A percentile compares a stretch with the other conserved stretches of the same genome.
phyloP scores from a whole-genome alignment of 2,113 vertebrate species.

The Nesospiza acunhae region DNA sequence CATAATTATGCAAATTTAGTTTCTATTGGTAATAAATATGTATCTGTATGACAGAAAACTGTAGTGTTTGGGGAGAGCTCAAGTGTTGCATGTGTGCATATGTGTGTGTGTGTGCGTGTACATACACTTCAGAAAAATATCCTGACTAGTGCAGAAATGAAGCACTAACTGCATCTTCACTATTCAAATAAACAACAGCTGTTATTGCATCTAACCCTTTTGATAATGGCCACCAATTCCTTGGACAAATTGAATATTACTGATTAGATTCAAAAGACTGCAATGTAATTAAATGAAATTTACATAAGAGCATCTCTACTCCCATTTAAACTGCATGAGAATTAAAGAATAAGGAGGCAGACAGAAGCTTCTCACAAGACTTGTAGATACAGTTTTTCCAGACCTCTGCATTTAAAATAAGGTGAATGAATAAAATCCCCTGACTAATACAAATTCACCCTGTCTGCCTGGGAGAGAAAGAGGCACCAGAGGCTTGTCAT shows the following conservation, averaged over 20 bases:
- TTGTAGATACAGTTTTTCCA: background rate
- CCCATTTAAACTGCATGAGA: background rate
- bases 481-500: background rate
- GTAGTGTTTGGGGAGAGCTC: background rate
- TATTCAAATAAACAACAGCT: background rate
- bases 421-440: background rate
- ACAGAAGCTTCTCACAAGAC: background rate
- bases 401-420: constrained; percentile 11
- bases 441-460: constrained; percentile 32
- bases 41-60: background rate
- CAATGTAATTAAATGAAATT: background rate
- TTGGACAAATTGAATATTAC: background rate
- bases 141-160: background rate
- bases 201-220: background rate
- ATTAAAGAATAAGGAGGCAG: background rate
- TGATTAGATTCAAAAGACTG: background rate
- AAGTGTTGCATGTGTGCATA: background rate
- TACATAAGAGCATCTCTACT: background rate
- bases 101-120: rapidly evolving
- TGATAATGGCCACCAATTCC: background rate
- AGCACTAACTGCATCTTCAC: background rate
- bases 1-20: background rate
- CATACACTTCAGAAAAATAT: background rate
- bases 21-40: background rate
- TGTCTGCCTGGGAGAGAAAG: background rate